phyloP scores from a whole-genome alignment of 2,888 invertebrate species.

The Choreutis nemorana region DNA sequence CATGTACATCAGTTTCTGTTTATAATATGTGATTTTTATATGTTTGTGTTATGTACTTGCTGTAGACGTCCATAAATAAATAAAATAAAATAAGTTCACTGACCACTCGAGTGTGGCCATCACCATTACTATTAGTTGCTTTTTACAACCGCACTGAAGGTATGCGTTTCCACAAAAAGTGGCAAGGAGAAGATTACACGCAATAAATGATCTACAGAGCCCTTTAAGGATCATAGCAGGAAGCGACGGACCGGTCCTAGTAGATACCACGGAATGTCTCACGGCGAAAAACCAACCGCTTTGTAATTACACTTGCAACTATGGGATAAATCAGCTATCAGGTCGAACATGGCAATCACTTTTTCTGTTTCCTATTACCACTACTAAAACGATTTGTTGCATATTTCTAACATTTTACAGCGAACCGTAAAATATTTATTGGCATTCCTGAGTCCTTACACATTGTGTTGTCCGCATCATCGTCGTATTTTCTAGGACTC shows the following conservation, averaged over 20 bases:
- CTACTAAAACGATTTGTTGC: not conserved
- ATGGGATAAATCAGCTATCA: slow-evolving; percentile 1
- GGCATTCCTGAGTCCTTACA: slow-evolving; percentile 18
- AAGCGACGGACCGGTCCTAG: slow-evolving; percentile 35
- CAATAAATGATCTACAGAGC: slow-evolving; percentile 30
- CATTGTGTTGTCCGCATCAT: slow-evolving; percentile 30
- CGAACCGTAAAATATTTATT: slow-evolving; percentile 14
- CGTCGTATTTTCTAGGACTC: slow-evolving; percentile 8
- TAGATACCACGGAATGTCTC: slow-evolving; percentile 19
- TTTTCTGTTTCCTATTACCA: not conserved
- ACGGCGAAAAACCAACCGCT: slow-evolving; percentile 14
- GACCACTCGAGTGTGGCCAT: slow-evolving; percentile 15
- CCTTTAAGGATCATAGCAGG: slow-evolving; percentile 49
- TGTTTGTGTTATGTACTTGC: too few relatives aligned
- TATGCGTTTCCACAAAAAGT: slow-evolving; percentile 32
- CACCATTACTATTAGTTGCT: slow-evolving; percentile 24
- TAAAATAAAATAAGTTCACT: slow-evolving; percentile 25
- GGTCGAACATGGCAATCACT: not conserved
- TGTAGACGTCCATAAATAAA: too few relatives aligned
- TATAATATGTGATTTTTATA: too few relatives aligned
- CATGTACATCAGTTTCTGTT: too few relatives aligned
- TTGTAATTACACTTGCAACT: not conserved
- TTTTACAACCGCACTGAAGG: slow-evolving; percentile 22
- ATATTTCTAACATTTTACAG: not conserved
- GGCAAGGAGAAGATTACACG: slow-evolving; percentile 32